Evolutionary conservation across 2,797 vertebrate genomes (phyloP), one percentile per base, ranked within the genome.

Genomic region (Scleropages formosus): DNA sequence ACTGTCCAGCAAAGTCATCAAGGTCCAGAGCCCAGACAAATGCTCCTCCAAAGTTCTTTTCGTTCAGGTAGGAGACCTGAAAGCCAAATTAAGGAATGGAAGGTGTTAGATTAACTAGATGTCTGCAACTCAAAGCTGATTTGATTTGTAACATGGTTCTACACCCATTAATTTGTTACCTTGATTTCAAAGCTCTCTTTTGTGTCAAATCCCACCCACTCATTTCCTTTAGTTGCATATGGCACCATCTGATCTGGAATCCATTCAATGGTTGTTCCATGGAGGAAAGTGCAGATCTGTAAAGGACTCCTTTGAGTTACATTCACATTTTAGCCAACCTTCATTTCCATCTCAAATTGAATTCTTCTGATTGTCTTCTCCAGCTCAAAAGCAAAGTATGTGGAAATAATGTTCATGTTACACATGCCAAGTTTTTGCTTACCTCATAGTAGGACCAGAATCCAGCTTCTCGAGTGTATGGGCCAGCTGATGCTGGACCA

Each of bases 131-230:
- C 9, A 16, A 13, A n/a, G 53, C 16, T 26, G 22, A 65, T 64
- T 15, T 64, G 46, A 63, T 63, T 60, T 51, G 27, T 3, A 49
- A 46, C 1, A 7, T 51, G 44, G 6, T 24, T 64, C 15, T 74
- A 8, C 58, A 24, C 15, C 31, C 46, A 58, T 27, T 26, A 47
- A 66, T 59, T 9, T 59, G 12, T 8, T 87, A 95, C 93, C 92
- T 95, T 95, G 68, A 89, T 79, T 3, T 76, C 53, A 51, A 86
- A 93, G 85, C 93, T 95, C 75, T 83, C 84, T 62, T 84, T 59
- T 47, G 93, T 88, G 83, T 95, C 94, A 67, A 91, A 95, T 27
- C 93, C 92, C 46, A 95, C 84, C 94, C 94, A 95, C 0, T 92
- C 84, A 0, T 26, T 89, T 16, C 78, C 83, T 74, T 91, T 87